Evolutionary conservation across 2,113 vertebrate genomes (phyloP).

Genomic region (Electrona antarctica): DNA sequence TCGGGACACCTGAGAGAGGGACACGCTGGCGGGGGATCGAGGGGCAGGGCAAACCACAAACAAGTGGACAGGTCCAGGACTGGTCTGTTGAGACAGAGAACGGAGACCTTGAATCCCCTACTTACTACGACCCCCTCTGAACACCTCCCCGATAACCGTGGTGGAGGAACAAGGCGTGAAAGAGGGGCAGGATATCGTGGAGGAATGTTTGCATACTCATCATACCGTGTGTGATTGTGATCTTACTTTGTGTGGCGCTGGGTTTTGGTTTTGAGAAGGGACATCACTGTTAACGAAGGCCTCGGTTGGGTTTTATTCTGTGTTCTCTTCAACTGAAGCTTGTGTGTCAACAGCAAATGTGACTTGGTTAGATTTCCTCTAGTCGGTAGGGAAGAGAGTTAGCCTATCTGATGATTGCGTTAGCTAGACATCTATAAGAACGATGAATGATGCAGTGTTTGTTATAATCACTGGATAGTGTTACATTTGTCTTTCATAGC

Average conservation of each 20-base stretch:
- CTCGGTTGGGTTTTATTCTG: constrained; percentile 44
- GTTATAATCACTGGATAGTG: constrained; percentile 60
- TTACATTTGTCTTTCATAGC: constrained; percentile 39
- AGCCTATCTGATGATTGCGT: background rate
- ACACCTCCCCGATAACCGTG: constrained; percentile 9
- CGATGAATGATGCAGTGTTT: constrained; percentile 11
- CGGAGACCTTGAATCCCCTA: constrained; percentile 34
- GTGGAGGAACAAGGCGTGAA: background rate
- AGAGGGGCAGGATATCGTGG: background rate
- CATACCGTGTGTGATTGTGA: constrained; percentile 10
- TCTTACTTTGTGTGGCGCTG: background rate
- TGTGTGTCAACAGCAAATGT: background rate
- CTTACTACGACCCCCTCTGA: constrained; percentile 10
- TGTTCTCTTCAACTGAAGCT: constrained; percentile 15
- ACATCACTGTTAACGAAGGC: constrained; percentile 49
- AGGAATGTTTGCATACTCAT: constrained; percentile 26
- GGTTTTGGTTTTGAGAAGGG: constrained; percentile 9
- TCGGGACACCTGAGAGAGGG: constrained; percentile 82
- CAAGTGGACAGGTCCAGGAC: constrained; percentile 34
- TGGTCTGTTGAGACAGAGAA: constrained; percentile 11
- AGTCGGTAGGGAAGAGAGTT: background rate
- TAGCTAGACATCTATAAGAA: background rate
- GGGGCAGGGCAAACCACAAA: background rate
- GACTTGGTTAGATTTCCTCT: constrained; percentile 6
- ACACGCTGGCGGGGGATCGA: background rate